phyloP scores from a whole-genome alignment of 2,797 vertebrate genomes.

The Muraenolepis orangiensis region DNA sequence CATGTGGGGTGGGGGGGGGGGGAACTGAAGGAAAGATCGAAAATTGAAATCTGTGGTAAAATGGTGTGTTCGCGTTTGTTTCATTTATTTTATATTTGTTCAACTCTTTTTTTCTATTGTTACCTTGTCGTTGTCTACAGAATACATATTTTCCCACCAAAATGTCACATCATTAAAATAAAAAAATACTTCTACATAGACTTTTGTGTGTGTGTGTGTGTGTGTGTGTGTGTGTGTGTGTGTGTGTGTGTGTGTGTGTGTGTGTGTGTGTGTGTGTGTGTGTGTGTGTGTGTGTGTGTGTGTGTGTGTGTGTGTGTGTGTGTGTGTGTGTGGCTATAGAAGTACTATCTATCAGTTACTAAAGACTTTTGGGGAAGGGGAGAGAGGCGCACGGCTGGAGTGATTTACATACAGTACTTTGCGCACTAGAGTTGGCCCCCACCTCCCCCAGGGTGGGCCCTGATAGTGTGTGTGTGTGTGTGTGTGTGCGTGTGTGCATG shows the following conservation, averaged over 20 bases:
- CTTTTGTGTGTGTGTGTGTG: neutral
- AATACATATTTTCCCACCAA: neutral
- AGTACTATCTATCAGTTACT: constrained; percentile 55
- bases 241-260: neutral
- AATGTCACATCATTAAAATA: neutral
- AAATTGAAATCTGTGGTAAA: constrained; percentile 70
- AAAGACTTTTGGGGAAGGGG: constrained; percentile 49
- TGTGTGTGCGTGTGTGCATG: no score
- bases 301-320: constrained; percentile 4
- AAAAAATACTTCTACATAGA: neutral
- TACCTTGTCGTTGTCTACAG: constrained; percentile 14
- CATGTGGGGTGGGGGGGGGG: no score
- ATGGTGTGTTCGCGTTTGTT: constrained; percentile 25
- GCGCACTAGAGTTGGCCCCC: constrained; percentile 74
- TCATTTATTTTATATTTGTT: constrained; percentile 18
- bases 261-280: neutral
- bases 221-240: neutral
- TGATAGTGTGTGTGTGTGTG: constrained; percentile 68
- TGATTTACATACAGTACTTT: constrained; percentile 80
- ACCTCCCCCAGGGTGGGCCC: constrained; percentile 30
- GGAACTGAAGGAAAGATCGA: constrained; percentile 9
- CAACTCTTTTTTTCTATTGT: constrained; percentile 33
- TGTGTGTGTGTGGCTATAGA: constrained; percentile 17
- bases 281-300: neutral
- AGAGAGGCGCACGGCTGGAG: constrained; percentile 66